These are phyloP conservation scores for Acanthurus leucopareius DNA, from an alignment of 2,797 vertebrate species.

Conservation along the genomic window DNA sequence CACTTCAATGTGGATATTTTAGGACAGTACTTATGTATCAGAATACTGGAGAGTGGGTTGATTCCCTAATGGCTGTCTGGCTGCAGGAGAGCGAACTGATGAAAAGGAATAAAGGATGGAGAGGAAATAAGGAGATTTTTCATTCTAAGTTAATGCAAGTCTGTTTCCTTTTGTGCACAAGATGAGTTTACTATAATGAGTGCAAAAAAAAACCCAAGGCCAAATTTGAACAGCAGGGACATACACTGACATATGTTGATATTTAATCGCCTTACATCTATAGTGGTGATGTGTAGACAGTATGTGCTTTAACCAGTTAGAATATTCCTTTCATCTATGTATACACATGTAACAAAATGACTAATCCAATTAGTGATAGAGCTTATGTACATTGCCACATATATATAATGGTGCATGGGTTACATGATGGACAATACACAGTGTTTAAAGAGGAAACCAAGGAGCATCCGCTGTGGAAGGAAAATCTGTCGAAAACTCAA, in stretches of 20 bases:
- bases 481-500: conserved; percentile 13
- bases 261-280: neutral
- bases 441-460: neutral
- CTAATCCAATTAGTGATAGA: neutral
- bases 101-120: conserved; percentile 31
- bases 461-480: neutral
- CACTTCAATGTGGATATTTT: conserved; percentile 64
- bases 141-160: conserved; percentile 6
- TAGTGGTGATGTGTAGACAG: conserved; percentile 11
- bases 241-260: neutral
- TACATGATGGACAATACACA: neutral
- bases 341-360: neutral
- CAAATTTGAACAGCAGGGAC: neutral
- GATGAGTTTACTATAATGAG: neutral
- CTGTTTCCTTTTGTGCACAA: conserved; percentile 3
- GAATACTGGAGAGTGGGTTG: conserved; percentile 38
- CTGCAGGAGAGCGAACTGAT: conserved; percentile 41
- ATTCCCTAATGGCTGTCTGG: conserved; percentile 49
- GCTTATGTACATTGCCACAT: neutral
- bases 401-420: neutral
- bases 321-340: conserved; percentile 2
- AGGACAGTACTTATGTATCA: conserved; percentile 52
- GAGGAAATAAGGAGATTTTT: conserved; percentile 32
- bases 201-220: neutral
- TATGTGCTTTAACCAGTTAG: neutral